These are phyloP conservation scores for Meandrina meandrites DNA, from an alignment of 92 coral and sea anemone genomes.

Conservation along the genomic window DNA sequence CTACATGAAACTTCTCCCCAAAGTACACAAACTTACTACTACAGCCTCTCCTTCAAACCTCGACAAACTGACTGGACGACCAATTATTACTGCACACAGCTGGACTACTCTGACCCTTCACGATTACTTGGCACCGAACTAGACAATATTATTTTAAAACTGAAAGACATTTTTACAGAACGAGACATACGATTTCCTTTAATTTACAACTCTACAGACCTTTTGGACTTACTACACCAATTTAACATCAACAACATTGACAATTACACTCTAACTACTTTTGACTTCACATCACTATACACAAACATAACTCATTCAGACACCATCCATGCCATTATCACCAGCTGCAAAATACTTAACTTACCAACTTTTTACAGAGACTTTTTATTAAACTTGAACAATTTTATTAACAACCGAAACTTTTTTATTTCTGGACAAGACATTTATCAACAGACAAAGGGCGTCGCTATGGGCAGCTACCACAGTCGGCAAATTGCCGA, in stretches of 20 bases:
- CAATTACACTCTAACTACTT: too few relatives aligned
- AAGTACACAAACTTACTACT: background rate
- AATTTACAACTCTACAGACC: conserved; percentile 2
- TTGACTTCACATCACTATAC: too few relatives aligned
- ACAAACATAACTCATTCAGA: too few relatives aligned
- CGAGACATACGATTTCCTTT: conserved; percentile 12
- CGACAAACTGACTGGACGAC: conserved; percentile 27
- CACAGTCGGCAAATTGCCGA: background rate
- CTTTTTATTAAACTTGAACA: too few relatives aligned
- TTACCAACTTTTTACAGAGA: too few relatives aligned
- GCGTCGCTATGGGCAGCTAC: background rate
- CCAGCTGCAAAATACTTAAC: too few relatives aligned
- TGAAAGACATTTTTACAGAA: conserved; percentile 29
- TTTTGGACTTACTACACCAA: too few relatives aligned
- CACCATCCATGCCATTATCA: too few relatives aligned
- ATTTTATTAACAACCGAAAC: too few relatives aligned
- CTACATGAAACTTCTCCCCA: conserved; percentile 13
- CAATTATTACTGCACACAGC: conserved; percentile 41
- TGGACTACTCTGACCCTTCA: conserved; percentile 60
- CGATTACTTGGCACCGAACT: conserved; percentile 31
- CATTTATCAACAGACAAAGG: too few relatives aligned
- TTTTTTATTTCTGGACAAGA: too few relatives aligned
- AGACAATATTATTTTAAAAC: conserved; percentile 42
- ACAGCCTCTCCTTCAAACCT: conserved; percentile 4
- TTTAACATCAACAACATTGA: too few relatives aligned